Conservation (phyloP, 2,113 vertebrate genomes). For the Nannobrachium achirus region DNA sequence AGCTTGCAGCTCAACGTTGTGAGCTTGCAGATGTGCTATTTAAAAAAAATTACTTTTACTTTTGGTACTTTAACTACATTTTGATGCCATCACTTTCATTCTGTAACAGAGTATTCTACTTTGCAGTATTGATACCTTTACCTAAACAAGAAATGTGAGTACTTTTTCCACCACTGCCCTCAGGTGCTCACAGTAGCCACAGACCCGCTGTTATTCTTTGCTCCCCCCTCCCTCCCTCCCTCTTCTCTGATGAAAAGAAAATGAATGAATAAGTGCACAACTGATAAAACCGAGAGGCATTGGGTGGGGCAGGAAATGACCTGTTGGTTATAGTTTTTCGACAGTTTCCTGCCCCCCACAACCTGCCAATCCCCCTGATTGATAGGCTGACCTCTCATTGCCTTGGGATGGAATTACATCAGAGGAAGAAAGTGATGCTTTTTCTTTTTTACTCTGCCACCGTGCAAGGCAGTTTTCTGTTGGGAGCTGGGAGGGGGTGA, state of each 20-base stretch:
- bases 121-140: no score
- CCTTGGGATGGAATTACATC: constrained; percentile 45
- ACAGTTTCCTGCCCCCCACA: constrained; percentile 61
- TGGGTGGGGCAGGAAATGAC: constrained; percentile 67
- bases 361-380: constrained; percentile 36
- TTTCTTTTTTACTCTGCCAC: constrained; percentile 21
- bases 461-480: constrained; percentile 10
- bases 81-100: no score
- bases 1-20: no score
- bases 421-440: constrained; percentile 44
- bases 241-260: constrained; percentile 73
- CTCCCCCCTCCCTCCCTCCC: constrained; percentile 40
- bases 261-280: constrained; percentile 51
- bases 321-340: constrained; percentile 68
- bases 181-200: background rate
- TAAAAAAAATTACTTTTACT: no score
- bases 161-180: background rate
- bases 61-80: no score
- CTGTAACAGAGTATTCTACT: no score
- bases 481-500: background rate
- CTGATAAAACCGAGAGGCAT: constrained; percentile 51
- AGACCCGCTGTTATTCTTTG: constrained; percentile 46
- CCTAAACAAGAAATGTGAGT: no score
- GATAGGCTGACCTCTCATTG: constrained; percentile 61
- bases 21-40: no score